Base-by-base conservation (phyloP, 2,888 invertebrate genomes). In the Chaetoderma sp. region DNA sequence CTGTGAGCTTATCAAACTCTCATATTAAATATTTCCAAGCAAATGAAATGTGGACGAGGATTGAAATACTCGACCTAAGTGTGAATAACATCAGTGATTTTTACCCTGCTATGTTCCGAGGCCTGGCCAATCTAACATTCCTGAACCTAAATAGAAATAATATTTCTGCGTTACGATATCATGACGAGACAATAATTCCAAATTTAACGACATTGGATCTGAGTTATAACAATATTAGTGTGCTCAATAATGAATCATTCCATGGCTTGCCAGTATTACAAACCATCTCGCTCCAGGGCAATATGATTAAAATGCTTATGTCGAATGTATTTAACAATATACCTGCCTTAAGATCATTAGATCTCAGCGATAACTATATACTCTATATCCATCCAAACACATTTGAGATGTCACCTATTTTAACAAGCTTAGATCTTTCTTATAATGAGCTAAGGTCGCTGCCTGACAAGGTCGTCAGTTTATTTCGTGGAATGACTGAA, bases 291-390 rank as follows among this genome's bases (percentile, higher is more conserved):
- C 42, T 56, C 36, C 68, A 63, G 33, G 33, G 59, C 25, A 73
- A 73, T 36, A 47, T 63, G 30, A 64, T 73, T 16, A 23, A 39
- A 21, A 39, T 21, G 2, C 42, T 73, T 8, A 33, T 58, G 52
- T 10, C 10, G 16, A 18, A 59, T 18, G 60, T 63, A 10, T 70
- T 73, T 49, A 10, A 44, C 0, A 27, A 57, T 32, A 39, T 70
- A 4, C 27, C 16, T 1, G 47, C 52, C 28, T 50, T 74, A n/a
- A 39, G n/a, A 33, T 42, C 33, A 27, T 58, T 74, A 8, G 62
- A 65, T 50, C 60, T 77, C 4, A 68, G 74, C 58, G 47, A 70
- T 30, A 78, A 78, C 50, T 58, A 63, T n/a, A 57, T 78, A 10
- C 56, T 44, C 8, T 36, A 32, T n/a, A 25, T 76, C 6, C 60